phyloP scores from a whole-genome alignment of 2,113 vertebrate genomes.

The Corydoras sp. region DNA sequence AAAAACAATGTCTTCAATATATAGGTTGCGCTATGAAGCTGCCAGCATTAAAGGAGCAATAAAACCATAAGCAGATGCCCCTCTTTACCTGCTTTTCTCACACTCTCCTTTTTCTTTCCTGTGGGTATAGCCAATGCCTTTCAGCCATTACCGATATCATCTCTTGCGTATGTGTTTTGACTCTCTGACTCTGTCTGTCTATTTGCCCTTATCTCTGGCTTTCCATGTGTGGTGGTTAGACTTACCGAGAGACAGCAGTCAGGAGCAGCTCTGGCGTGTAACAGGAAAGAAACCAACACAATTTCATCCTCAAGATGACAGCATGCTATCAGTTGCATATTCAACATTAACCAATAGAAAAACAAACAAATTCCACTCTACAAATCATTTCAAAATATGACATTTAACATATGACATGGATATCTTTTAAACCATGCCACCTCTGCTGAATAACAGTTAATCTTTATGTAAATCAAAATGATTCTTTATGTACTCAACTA shows the following conservation, averaged over 20 bases:
- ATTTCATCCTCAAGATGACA: constrained; percentile 12
- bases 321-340: constrained; percentile 18
- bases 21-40: too few relatives aligned
- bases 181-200: constrained; percentile 43
- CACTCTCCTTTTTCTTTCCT: constrained; percentile 14
- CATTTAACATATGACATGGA: neutral
- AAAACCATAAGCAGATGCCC: neutral
- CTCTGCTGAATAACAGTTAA: neutral
- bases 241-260: constrained; percentile 22
- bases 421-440: neutral
- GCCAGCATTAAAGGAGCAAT: too few relatives aligned
- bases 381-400: neutral
- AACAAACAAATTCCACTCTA: constrained; percentile 9
- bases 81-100: constrained; percentile 1
- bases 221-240: constrained; percentile 28
- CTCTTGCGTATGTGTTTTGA: constrained; percentile 46
- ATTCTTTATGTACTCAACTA: too few relatives aligned
- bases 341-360: constrained; percentile 24
- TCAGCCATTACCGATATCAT: constrained; percentile 42
- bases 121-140: constrained; percentile 21
- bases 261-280: constrained; percentile 27
- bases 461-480: neutral
- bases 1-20: too few relatives aligned
- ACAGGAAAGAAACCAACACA: neutral
- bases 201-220: constrained; percentile 42